These are phyloP conservation scores for Porites cylindrica DNA, from an alignment of 92 coral and sea anemone species.

Conservation along the genomic window DNA sequence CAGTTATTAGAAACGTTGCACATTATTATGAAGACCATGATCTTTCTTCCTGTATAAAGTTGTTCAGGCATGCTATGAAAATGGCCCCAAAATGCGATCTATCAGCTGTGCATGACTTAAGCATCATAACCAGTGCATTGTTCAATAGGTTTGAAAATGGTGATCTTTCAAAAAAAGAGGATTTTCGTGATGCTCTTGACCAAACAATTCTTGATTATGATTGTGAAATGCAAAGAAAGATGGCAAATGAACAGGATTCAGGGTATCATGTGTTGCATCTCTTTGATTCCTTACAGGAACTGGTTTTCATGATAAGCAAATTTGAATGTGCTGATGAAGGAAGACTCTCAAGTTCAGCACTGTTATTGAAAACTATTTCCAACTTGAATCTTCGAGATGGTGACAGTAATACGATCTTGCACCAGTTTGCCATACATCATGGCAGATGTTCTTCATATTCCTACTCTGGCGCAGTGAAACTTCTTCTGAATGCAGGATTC, in stretches of 20 bases:
- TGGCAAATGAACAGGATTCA: too few relatives aligned
- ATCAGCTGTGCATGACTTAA: not conserved
- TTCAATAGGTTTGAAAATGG: too few relatives aligned
- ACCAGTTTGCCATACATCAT: not conserved
- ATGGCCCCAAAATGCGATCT: not conserved
- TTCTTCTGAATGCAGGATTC: too few relatives aligned
- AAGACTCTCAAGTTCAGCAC: not conserved
- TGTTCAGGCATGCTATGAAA: not conserved
- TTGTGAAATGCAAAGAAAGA: too few relatives aligned
- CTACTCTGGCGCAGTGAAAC: not conserved
- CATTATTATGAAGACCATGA: not conserved
- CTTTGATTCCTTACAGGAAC: not conserved
- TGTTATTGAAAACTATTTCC: too few relatives aligned
- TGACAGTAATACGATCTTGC: not conserved
- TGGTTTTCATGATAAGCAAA: not conserved
- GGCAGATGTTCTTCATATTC: not conserved
- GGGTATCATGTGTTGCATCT: too few relatives aligned
- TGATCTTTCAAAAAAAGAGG: too few relatives aligned
- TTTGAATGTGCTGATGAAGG: not conserved
- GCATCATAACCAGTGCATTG: not conserved
- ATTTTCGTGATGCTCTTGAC: too few relatives aligned
- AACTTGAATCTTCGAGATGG: not conserved
- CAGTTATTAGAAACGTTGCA: not conserved
- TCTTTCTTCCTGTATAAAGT: not conserved
- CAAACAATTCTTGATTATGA: too few relatives aligned